These are phyloP conservation scores for Chymomyza amoena DNA, from an alignment of 2,888 invertebrate species.

Conservation along the genomic window DNA sequence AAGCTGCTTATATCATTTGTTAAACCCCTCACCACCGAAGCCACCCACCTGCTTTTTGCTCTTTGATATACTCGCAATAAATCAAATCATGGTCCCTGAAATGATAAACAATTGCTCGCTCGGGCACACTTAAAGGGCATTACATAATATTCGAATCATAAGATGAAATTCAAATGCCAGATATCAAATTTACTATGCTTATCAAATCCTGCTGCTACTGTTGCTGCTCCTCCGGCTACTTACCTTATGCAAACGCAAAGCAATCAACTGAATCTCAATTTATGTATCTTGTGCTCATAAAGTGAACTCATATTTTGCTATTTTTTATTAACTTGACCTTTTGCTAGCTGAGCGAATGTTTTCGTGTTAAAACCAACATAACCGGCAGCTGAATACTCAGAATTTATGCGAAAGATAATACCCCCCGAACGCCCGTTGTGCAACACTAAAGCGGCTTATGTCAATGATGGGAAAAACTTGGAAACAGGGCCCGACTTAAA, in stretches of 20 bases:
- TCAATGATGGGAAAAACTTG: constrained; percentile 6
- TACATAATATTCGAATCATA: not conserved
- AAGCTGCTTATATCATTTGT: not conserved
- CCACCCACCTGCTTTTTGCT: not conserved
- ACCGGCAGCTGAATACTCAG: not conserved
- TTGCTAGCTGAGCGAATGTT: constrained; percentile 13
- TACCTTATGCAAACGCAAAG: not conserved
- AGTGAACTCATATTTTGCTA: constrained; percentile 6
- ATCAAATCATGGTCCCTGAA: constrained; percentile 7
- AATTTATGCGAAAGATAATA: not conserved
- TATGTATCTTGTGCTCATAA: constrained; percentile 32
- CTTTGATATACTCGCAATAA: not conserved
- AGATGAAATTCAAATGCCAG: not conserved
- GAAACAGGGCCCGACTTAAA: constrained; percentile 12
- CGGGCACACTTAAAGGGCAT: constrained; percentile 7
- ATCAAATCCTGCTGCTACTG: not conserved
- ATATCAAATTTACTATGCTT: constrained; percentile 4
- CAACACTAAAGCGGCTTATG: too few species aligned
- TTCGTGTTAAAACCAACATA: not conserved
- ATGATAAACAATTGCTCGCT: constrained; percentile 23
- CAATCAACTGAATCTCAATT: constrained; percentile 26
- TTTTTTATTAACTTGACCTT: constrained; percentile 51
- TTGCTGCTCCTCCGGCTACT: not conserved
- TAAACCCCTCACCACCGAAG: not conserved
- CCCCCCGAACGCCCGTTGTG: too few species aligned